Percentiles rank a stretch among this genome's conserved stretches.
phyloP scores from a whole-genome alignment of 2,888 invertebrate genomes.

The Agrochola lota region DNA sequence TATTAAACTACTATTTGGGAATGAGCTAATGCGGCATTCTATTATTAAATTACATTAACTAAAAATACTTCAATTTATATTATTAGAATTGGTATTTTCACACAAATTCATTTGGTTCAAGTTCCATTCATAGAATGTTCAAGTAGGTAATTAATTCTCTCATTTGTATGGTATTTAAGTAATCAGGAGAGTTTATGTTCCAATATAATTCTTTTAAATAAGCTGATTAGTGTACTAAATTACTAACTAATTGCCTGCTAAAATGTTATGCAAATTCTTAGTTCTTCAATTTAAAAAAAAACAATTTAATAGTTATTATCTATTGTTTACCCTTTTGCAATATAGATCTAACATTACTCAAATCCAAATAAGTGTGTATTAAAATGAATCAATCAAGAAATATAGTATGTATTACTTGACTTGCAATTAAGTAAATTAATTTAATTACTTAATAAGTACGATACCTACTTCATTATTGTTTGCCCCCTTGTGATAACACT shows the following conservation, averaged over 20 bases:
- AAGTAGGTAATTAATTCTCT: not conserved
- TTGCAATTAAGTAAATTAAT: not conserved
- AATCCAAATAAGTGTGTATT: not conserved
- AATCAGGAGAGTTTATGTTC: conserved; percentile 1
- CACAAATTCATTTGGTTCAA: conserved; percentile 18
- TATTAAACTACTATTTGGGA: not conserved
- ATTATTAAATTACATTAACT: not conserved
- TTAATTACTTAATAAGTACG: not conserved
- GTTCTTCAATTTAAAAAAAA: not conserved
- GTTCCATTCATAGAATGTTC: conserved; percentile 15
- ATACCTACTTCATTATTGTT: not conserved
- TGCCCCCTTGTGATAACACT: not conserved
- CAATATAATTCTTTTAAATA: not conserved
- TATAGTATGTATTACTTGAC: not conserved
- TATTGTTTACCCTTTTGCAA: not conserved
- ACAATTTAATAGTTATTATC: not conserved
- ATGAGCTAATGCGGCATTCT: not conserved
- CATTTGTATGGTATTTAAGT: conserved; percentile 8
- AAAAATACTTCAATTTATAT: conserved; percentile 13
- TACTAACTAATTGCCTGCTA: conserved; percentile 1
- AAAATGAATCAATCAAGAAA: not conserved
- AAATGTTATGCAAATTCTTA: not conserved
- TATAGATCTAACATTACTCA: conserved; percentile 10
- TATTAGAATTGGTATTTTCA: not conserved
- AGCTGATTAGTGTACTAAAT: not conserved